Evolutionary conservation across 1,140 invertebrate species (phyloP), one percentile per base, ranked within the genome.

Genomic region (Drosophila willistoni): DNA sequence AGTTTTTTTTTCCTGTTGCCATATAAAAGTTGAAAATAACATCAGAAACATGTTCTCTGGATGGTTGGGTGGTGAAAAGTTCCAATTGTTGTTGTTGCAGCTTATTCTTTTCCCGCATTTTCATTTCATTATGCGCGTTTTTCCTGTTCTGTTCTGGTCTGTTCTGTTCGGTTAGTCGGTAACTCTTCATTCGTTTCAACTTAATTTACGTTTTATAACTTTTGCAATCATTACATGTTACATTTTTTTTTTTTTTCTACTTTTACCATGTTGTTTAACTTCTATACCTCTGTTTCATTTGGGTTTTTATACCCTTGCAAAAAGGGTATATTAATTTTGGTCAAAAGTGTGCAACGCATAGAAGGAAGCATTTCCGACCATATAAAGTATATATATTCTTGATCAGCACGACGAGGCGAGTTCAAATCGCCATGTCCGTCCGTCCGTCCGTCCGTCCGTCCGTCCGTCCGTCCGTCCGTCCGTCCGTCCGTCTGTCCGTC

Each of bases 181-280:
- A 86, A 79, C 83, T 86, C 83, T 79, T 83, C 79, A 86, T 82
- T 87, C 76, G 69, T 83, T 83, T 12, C 76, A 87, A 89, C 83
- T 89, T 86, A 87, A 87, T 87, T 87, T 89, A 89, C 83, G 79
- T 87, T 87, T 86, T 87, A 79, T 87, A 87, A 87, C 83, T 87
- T 87, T 87, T 77, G 80, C 84, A 87, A 87, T 89, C 79, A 87
- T 86, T 86, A 83, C 83, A 86, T 82, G 83, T 82, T 71, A 80
- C 81, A 85, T 85, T 85, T 86, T 86, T 87, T 86, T 82, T 74
- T 29, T 19, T 19, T 42, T 63, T 17, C 12, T 47, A 41, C 33
- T 47, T 34, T 22, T 41, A 19, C 51, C 34, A 36, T 57, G 14
- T 63, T 66, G 34, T 64, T 74, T 77, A 22, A 51, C 44, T 66